These are phyloP conservation scores for Nerophis lumbriciformis DNA, from an alignment of 2,113 vertebrate species.

Conservation along the genomic window DNA sequence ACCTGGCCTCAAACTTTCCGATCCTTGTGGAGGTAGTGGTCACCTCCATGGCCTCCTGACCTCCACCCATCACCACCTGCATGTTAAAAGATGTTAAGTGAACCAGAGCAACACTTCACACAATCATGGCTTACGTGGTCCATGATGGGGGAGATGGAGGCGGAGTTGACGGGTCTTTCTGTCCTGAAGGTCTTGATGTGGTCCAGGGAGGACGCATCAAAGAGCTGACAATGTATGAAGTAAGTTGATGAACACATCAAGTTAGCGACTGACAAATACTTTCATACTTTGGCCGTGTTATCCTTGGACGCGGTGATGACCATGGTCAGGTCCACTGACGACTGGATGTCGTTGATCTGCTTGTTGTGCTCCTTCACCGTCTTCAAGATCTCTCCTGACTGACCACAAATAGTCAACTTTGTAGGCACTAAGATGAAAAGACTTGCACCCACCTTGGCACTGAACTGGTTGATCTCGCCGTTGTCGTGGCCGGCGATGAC, in stretches of 20 bases:
- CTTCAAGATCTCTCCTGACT: conserved; percentile 88
- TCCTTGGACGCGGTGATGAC: conserved; percentile 95
- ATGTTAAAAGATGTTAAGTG: too few relatives aligned
- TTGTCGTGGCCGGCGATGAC: conserved; percentile 91
- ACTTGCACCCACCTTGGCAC: conserved; percentile 79
- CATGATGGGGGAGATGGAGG: conserved; percentile 91
- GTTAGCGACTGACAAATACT: conserved; percentile 1
- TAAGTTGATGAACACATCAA: neutral
- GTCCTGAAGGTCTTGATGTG: conserved; percentile 94
- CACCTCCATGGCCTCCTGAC: conserved; percentile 98
- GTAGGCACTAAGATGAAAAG: neutral
- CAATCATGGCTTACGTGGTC: conserved; percentile 81
- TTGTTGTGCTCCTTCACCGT: conserved; percentile 89
- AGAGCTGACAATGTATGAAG: conserved; percentile 70
- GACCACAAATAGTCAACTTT: neutral
- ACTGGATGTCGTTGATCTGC: conserved; percentile 96
- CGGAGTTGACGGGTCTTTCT: conserved; percentile 92
- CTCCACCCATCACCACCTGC: conserved; percentile 95
- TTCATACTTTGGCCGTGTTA: conserved; percentile 85
- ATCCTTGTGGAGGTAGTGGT: conserved; percentile 97
- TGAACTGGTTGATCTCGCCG: conserved; percentile 93
- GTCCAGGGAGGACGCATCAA: conserved; percentile 82
- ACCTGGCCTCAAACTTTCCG: conserved; percentile 98
- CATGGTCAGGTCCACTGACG: conserved; percentile 92
- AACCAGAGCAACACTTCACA: too few relatives aligned